These are phyloP conservation scores for Melospiza georgiana DNA, from an alignment of 2,113 vertebrate genomes.

Conservation along the genomic window DNA sequence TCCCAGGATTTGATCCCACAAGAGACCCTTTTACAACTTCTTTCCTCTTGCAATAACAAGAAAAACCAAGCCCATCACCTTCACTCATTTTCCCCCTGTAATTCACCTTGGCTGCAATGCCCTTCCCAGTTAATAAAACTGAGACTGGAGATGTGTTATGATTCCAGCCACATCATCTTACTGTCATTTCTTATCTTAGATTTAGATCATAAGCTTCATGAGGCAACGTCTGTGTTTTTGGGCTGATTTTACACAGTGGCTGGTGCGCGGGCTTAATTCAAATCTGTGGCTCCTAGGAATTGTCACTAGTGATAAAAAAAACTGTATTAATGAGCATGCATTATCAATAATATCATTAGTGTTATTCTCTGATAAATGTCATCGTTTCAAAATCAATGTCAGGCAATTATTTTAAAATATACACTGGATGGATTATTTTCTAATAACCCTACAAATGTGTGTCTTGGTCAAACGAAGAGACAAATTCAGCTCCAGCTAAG, in stretches of 20 bases:
- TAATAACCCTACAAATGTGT: slow-evolving; percentile 29
- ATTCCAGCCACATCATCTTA: not conserved
- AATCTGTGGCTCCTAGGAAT: not conserved
- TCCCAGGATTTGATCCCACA: not conserved
- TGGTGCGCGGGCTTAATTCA: not conserved
- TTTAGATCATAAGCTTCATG: not conserved
- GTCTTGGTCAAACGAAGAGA: slow-evolving; percentile 50
- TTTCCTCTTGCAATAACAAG: not conserved
- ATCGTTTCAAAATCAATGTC: slow-evolving; percentile 21
- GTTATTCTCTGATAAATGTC: slow-evolving; percentile 2
- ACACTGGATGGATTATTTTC: slow-evolving; percentile 19
- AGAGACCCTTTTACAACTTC: not conserved
- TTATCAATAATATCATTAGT: slow-evolving; percentile 13
- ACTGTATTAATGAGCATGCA: not conserved
- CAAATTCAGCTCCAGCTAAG: slow-evolving; percentile 50
- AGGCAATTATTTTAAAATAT: slow-evolving; percentile 38
- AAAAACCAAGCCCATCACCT: not conserved
- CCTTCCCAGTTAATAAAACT: slow-evolving; percentile 1
- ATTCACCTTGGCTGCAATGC: not conserved
- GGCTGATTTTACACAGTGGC: not conserved
- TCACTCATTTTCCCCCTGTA: not conserved
- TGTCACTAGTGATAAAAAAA: not conserved
- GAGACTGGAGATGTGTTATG: not conserved
- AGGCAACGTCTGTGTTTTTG: not conserved
- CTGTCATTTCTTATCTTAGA: not conserved